Evolutionary conservation across 2,113 vertebrate species (phyloP), one percentile per base, ranked within the genome.

Genomic region (Anarhynchus alexandrinus): DNA sequence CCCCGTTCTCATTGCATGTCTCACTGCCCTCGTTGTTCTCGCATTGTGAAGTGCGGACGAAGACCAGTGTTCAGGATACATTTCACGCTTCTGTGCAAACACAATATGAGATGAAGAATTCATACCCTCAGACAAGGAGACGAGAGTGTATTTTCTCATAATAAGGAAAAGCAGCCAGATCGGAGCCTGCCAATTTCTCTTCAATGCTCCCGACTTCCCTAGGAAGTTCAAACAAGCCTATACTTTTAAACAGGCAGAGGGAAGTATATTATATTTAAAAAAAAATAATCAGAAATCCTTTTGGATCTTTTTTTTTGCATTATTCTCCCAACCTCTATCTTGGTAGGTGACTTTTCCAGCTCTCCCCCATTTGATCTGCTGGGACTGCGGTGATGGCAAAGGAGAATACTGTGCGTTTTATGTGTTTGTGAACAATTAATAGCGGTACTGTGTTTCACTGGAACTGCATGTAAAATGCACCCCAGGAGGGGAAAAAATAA

Each of bases 11-110:
- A 40, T 10, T 45, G 51, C 55, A 23, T 49, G 61, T 83, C 90
- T 91, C 95, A 67, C 61, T 91, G 96, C 81, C 85, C 90, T 74
- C 61, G 3, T 93, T 86, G 89, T 88, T 89, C 89, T 91, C 7
- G 0, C 55, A 30, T 51, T 72, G 91, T 59, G 36, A 67, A 88
- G 92, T 9, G 73, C 57, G 90, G 86, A 59, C 5, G 15, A 67
- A 86, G 83, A 86, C 55, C 89, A 19, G 9, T 0, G 92, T 36
- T 93, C 54, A 36, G 90, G 88, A 65, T 87, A 84, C 59, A 52
- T 90, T 91, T 97, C 89, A 94, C 55, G 82, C 92, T 93, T 74
- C 82, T 81, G 87, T 90, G 89, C 95, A 96, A 94, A 93, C 88
- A 89, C 88, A 92, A 71, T 80, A 26, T 65, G 80, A 95, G 94